phyloP scores from a whole-genome alignment of 2,888 invertebrate genomes.

The Caenorhabditis plicata region DNA sequence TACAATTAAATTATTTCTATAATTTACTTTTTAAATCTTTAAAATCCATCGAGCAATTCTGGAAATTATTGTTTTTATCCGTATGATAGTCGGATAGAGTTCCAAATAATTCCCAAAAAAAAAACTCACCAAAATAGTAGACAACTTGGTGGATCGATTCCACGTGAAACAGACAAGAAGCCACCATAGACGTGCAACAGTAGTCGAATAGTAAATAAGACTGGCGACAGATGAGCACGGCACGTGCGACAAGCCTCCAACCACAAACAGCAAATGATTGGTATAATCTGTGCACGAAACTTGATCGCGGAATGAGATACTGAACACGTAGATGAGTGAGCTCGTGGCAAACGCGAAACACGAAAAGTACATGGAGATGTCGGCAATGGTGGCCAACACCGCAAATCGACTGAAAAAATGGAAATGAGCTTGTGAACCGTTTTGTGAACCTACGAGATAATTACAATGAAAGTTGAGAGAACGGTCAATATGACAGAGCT shows the following conservation, averaged over 20 bases:
- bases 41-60: too few species aligned
- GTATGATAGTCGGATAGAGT: too few species aligned
- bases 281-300: conserved; percentile 50
- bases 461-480: conserved; percentile 21
- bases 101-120: too few species aligned
- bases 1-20: too few species aligned
- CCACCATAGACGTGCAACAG: conserved; percentile 71
- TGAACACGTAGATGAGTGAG: conserved; percentile 71
- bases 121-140: too few species aligned
- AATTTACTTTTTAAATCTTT: too few species aligned
- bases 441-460: conserved; percentile 27
- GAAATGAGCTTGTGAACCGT: not conserved
- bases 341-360: conserved; percentile 69
- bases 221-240: conserved; percentile 45
- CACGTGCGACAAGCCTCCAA: conserved; percentile 34
- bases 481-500: conserved; percentile 24
- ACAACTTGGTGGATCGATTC: conserved; percentile 38
- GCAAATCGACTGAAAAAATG: conserved; percentile 18
- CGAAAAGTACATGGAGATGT: conserved; percentile 42
- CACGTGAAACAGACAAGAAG: conserved; percentile 76
- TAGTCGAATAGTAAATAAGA: conserved; percentile 67
- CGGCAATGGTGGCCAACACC: conserved; percentile 27
- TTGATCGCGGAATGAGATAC: conserved; percentile 67
- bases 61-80: too few species aligned
- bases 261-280: conserved; percentile 39